Percentiles rank a stretch among this genome's conserved stretches.
Conservation (phyloP, 2,797 vertebrate species). For the Danio aesculapii region DNA sequence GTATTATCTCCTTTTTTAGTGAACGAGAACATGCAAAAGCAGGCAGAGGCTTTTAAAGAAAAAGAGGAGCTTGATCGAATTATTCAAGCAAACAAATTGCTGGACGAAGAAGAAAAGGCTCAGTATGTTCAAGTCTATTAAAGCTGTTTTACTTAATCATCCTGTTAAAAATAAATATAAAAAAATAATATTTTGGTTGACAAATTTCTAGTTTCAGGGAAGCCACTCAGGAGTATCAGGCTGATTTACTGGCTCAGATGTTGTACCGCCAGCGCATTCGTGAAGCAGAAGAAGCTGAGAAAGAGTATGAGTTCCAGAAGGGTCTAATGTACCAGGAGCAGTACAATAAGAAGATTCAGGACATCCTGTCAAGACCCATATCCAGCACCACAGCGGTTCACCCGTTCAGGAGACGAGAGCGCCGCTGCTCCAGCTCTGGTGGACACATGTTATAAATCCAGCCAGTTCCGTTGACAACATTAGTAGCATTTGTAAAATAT, state of each 20-base stretch:
- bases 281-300: conserved; percentile 70
- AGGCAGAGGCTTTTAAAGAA: conserved; percentile 74
- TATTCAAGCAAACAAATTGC: conserved; percentile 70
- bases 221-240: conserved; percentile 71
- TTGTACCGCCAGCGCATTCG: conserved; percentile 67
- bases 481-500: neutral
- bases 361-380: conserved; percentile 70
- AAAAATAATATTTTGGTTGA: conserved; percentile 24
- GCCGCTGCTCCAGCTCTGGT: conserved; percentile 18
- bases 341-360: conserved; percentile 73
- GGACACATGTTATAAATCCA: conserved; percentile 8
- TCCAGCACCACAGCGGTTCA: conserved; percentile 66
- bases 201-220: conserved; percentile 71
- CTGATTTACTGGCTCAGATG: conserved; percentile 84
- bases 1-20: conserved; percentile 69
- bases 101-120: conserved; percentile 75
- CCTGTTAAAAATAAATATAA: neutral
- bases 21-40: conserved; percentile 76
- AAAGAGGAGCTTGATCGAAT: conserved; percentile 72
- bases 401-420: conserved; percentile 76
- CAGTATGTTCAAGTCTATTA: conserved; percentile 72
- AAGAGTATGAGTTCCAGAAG: conserved; percentile 70
- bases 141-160: neutral
- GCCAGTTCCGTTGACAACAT: neutral
- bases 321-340: conserved; percentile 67